These are phyloP conservation scores for Dasypolia templi DNA, from an alignment of 2,888 invertebrate genomes.

Conservation along the genomic window DNA sequence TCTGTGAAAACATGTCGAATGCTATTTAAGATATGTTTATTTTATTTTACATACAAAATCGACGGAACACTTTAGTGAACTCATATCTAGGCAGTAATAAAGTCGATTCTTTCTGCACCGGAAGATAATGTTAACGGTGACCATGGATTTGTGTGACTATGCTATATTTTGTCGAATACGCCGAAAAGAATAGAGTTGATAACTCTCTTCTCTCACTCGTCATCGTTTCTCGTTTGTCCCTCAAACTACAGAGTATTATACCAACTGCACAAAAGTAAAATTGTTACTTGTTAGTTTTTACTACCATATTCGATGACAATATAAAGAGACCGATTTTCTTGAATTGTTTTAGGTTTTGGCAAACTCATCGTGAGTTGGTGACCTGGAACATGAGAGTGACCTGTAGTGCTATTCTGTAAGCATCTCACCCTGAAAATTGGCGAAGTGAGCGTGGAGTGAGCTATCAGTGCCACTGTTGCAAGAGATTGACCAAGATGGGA, in stretches of 20 bases:
- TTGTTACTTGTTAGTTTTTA: background rate
- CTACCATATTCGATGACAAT: background rate
- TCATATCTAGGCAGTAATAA: background rate
- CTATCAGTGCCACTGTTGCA: too few species aligned
- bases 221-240: background rate
- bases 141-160: background rate
- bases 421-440: too few species aligned
- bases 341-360: background rate
- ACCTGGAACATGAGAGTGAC: background rate
- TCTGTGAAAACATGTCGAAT: constrained; percentile 26
- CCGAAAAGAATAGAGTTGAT: too few species aligned
- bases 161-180: background rate
- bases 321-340: background rate
- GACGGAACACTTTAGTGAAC: too few species aligned
- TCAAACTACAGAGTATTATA: background rate
- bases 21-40: background rate
- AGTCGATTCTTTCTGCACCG: background rate
- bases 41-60: background rate
- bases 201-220: background rate
- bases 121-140: background rate
- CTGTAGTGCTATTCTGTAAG: too few species aligned
- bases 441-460: too few species aligned
- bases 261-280: background rate
- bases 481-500: too few species aligned
- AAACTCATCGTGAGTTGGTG: background rate